A percentile compares a stretch with the other conserved stretches of the same genome.
Conservation (phyloP, 2,113 vertebrate species). For the Phalacrocorax aristotelis region DNA sequence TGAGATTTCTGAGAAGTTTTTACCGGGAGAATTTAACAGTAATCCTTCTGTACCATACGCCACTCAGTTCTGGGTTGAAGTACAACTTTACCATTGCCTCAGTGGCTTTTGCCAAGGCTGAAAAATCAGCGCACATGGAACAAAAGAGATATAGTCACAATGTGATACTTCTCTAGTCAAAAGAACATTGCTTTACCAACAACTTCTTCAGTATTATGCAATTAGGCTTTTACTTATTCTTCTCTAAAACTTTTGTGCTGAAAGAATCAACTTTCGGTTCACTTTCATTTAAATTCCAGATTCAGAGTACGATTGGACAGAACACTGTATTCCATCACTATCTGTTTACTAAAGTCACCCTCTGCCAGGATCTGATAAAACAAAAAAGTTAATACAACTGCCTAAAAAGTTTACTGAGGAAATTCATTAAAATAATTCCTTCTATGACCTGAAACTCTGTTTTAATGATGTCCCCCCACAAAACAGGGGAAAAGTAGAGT, state of each 20-base stretch:
- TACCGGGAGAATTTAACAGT: background rate
- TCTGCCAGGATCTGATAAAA: background rate
- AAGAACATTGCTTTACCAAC: background rate
- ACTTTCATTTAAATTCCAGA: background rate
- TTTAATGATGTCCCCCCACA: background rate
- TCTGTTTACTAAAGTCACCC: background rate
- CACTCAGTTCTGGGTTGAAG: background rate
- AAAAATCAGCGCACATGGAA: background rate
- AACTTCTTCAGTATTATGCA: background rate
- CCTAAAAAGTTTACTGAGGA: background rate
- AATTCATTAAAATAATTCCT: background rate
- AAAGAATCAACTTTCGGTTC: background rate
- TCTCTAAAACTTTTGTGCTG: background rate
- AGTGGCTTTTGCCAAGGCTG: background rate
- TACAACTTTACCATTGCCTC: background rate
- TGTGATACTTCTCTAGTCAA: background rate
- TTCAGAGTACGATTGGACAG: background rate
- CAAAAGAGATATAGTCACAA: background rate
- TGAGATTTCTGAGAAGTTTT: background rate
- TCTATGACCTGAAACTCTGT: background rate
- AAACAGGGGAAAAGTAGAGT: background rate
- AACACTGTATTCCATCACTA: background rate
- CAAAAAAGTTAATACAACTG: background rate
- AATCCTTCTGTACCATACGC: background rate
- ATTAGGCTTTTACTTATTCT: background rate